Conservation (phyloP, 2,113 vertebrate species). For the Manacus vitellinus region DNA sequence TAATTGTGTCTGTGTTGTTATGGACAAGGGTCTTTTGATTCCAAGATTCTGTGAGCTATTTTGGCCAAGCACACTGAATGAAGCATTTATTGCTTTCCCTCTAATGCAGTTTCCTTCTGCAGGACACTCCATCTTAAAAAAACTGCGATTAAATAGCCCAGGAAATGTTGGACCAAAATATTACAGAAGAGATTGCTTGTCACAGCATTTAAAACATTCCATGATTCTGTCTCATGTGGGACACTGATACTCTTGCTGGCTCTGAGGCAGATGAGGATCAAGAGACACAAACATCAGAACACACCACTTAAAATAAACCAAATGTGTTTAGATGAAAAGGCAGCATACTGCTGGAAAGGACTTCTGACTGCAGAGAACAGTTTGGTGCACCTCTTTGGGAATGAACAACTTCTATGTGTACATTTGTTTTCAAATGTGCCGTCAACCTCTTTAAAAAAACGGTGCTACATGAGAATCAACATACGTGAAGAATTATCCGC, state of each 20-base stretch:
- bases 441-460: background rate
- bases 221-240: background rate
- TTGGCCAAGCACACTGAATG: slow-evolving; percentile 4
- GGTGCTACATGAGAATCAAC: background rate
- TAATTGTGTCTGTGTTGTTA: background rate
- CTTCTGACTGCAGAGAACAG: background rate
- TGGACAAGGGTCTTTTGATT: slow-evolving; percentile 40
- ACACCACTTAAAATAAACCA: background rate
- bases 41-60: background rate
- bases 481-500: background rate
- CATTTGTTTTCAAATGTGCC: background rate
- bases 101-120: background rate
- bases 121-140: background rate
- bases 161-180: background rate
- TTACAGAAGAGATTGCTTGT: background rate
- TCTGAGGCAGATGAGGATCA: background rate
- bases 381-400: background rate
- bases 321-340: background rate
- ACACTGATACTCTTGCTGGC: background rate
- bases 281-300: background rate
- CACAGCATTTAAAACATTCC: background rate
- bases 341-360: background rate
- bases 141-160: background rate
- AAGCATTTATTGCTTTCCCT: slow-evolving; percentile 17
- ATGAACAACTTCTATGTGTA: background rate